Percentiles rank a stretch among this genome's conserved stretches.
phyloP scores from a whole-genome alignment of 1,140 invertebrate species.

The Stegodyphus dumicola region DNA sequence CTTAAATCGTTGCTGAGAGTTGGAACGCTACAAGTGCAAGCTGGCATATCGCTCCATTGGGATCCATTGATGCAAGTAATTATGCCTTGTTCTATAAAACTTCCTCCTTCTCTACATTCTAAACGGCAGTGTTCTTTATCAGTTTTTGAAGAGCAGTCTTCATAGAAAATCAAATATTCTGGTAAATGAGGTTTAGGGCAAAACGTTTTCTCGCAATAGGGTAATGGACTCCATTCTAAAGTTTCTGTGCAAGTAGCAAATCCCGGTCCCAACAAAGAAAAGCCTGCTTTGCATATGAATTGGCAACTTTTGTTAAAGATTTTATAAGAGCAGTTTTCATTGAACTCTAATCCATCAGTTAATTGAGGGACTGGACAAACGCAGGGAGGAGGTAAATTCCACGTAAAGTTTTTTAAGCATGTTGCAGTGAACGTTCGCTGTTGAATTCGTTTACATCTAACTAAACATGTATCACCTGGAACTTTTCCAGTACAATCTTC shows the following conservation, averaged over 20 bases:
- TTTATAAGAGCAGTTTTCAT: background rate
- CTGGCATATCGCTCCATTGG: background rate
- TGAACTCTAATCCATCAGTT: background rate
- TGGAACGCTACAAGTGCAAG: background rate
- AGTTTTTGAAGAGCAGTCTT: constrained; percentile 6
- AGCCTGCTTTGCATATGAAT: background rate
- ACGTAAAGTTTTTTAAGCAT: background rate
- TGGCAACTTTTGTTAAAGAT: background rate
- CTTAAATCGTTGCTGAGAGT: background rate
- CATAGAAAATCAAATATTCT: background rate
- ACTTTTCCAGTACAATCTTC: background rate
- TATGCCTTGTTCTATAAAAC: background rate
- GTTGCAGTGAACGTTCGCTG: background rate
- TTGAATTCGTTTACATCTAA: background rate
- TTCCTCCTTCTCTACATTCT: background rate
- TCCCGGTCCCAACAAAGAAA: background rate
- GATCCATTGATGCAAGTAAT: background rate
- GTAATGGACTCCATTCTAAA: background rate
- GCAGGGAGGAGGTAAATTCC: background rate
- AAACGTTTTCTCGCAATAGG: background rate
- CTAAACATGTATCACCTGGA: background rate
- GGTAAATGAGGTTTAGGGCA: background rate
- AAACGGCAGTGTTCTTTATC: background rate
- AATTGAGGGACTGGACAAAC: background rate
- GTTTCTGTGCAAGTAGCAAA: background rate